These are phyloP conservation scores for Hippocampus comes DNA, from an alignment of 2,113 vertebrate species.

Conservation along the genomic window DNA sequence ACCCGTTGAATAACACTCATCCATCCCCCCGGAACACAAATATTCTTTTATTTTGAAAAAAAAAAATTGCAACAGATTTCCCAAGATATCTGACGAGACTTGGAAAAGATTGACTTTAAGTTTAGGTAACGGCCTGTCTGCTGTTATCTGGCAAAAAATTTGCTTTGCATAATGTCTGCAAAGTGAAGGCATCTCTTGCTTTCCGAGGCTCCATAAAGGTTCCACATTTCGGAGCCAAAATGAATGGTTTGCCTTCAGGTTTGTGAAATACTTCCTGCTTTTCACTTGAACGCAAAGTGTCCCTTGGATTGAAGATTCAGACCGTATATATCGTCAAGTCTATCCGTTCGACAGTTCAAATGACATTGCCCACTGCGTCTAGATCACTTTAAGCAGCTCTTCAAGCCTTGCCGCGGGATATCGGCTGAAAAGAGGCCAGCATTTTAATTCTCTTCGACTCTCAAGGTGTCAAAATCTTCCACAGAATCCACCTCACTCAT, in stretches of 20 bases:
- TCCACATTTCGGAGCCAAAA: background rate
- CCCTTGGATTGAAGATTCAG: no score
- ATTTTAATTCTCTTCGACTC: slow-evolving; percentile 31
- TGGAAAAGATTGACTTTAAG: background rate
- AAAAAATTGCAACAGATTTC: background rate
- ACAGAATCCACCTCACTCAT: slow-evolving; percentile 22
- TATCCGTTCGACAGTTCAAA: no score
- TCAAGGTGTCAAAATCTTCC: slow-evolving; percentile 35
- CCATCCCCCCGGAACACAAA: background rate
- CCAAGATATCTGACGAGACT: background rate
- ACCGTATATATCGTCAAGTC: no score
- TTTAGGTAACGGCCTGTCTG: background rate
- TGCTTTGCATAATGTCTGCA: background rate
- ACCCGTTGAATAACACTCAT: background rate
- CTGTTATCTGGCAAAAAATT: background rate
- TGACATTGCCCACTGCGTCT: background rate
- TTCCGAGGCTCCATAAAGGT: background rate
- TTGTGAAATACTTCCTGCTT: background rate
- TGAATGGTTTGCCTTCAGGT: background rate
- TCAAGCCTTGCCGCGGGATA: slow-evolving; percentile 4
- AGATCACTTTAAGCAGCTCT: slow-evolving; percentile 47
- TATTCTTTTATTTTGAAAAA: background rate
- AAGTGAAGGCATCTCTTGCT: background rate
- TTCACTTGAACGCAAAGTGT: no score
- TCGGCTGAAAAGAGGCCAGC: slow-evolving; percentile 8